These are phyloP conservation scores for Drosophila nasuta DNA, from an alignment of 1,140 invertebrate species.

Conservation along the genomic window DNA sequence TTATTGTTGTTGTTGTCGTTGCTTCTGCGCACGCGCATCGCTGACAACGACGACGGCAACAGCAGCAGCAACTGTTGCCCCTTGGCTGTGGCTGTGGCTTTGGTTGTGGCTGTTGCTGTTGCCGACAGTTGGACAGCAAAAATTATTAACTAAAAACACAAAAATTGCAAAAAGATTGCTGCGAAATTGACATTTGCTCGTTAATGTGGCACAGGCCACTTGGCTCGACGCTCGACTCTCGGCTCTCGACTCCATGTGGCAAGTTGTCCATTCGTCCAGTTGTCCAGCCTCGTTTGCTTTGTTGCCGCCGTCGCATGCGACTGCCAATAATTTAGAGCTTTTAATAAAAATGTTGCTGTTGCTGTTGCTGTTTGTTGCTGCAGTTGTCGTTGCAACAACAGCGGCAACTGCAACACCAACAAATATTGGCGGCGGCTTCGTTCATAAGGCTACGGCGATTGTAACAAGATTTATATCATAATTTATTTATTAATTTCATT, in stretches of 20 bases:
- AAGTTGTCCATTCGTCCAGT: conserved; percentile 27
- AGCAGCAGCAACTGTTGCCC: conserved; percentile 26
- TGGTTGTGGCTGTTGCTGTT: conserved; percentile 27
- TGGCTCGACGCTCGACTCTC: conserved; percentile 19
- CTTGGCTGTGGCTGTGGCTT: conserved; percentile 12
- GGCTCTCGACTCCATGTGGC: conserved; percentile 12
- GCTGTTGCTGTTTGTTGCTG: conserved; percentile 32
- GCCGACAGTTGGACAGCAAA: conserved; percentile 57
- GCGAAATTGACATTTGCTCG: conserved; percentile 80
- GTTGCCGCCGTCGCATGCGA: conserved; percentile 68
- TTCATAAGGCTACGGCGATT: conserved; percentile 43
- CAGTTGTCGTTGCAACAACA: conserved; percentile 28
- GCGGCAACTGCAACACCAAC: conserved; percentile 46
- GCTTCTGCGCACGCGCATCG: conserved; percentile 56
- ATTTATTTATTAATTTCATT: conserved; percentile 84
- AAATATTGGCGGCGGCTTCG: conserved; percentile 44
- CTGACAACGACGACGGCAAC: conserved; percentile 18
- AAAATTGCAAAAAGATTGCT: conserved; percentile 78
- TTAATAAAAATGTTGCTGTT: conserved; percentile 80
- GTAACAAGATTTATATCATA: conserved; percentile 80
- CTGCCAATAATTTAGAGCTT: conserved; percentile 83
- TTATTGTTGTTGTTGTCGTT: conserved; percentile 32
- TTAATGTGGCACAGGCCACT: conserved; percentile 61
- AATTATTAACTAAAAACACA: conserved; percentile 76
- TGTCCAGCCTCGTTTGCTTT: conserved; percentile 65